Percentiles rank a stretch among this genome's conserved stretches.
These are phyloP conservation scores for Drosophila nr. medialis DNA, from an alignment of 2,888 invertebrate genomes.

Conservation along the genomic window DNA sequence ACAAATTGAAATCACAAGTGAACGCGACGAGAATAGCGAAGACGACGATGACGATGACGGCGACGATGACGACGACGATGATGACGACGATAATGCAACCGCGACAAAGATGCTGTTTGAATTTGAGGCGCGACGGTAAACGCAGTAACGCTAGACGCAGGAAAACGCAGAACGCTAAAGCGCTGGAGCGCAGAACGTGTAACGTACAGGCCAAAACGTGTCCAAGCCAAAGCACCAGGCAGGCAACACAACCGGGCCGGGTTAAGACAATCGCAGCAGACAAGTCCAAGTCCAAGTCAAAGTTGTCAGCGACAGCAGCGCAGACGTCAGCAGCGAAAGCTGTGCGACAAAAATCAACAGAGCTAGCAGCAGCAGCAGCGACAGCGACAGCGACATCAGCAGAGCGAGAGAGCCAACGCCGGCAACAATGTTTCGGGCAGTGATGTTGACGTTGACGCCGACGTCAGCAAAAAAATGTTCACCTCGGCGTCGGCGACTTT, in stretches of 20 bases:
- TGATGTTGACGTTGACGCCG: constrained; percentile 23
- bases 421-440: constrained; percentile 53
- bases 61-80: background rate
- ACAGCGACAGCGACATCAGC: constrained; percentile 5
- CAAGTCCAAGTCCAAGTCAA: constrained; percentile 63
- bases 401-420: constrained; percentile 37
- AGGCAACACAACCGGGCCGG: constrained; percentile 65
- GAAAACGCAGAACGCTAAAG: constrained; percentile 25
- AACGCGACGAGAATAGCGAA: constrained; percentile 25
- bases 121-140: constrained; percentile 38
- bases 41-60: background rate
- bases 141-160: constrained; percentile 23
- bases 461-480: constrained; percentile 37
- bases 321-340: constrained; percentile 36
- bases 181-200: constrained; percentile 35
- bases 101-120: background rate
- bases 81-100: background rate
- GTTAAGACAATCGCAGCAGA: constrained; percentile 60
- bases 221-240: constrained; percentile 70
- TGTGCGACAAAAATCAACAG: constrained; percentile 54
- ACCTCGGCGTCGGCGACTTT: constrained; percentile 40
- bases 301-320: constrained; percentile 36
- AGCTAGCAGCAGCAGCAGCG: constrained; percentile 4
- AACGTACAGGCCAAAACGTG: constrained; percentile 63
- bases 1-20: constrained; percentile 20